Evolutionary conservation across 2,888 invertebrate species (phyloP), one percentile per base, ranked within the genome.

Genomic region (Acrobasis consociella): DNA sequence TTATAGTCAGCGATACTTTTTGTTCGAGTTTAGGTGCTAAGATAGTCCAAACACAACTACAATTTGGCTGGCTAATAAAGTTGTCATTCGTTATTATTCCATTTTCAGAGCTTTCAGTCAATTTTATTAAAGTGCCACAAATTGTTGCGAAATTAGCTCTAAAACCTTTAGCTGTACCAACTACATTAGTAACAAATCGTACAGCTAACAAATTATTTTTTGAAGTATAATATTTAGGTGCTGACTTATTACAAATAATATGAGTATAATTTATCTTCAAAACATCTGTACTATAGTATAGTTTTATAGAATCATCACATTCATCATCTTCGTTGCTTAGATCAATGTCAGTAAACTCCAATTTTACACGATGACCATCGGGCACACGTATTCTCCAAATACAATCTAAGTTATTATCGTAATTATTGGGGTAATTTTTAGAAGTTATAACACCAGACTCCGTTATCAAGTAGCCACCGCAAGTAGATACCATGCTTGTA

Each of bases 341-440:
- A 72, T 80, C 92, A 65, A 97, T 89, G 72, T 96, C 96, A 8
- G 93, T 78, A 74, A 98, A 94, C 8, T 93, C 94, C 0, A 98
- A 78, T 67, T 94, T 93, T 22, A 97, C 94, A 1, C 95, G 88
- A 78, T 97, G 96, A 85, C 95, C 93, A 65, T 81, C 76, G 55
- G 95, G 93, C 1, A 97, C 94, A 52, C 89, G 86, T 64, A 99
- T 94, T 11, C 93, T 81, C 97, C 97, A 99, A 61, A 94, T 93
- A 78, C 99, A 99, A 67, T 96, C 94, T 62, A 95, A 93, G 72
- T 95, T 93, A 56, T 89, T 84, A 0, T 96, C 96, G 87, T 98
- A 98, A 74, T 95, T 95, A 62, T 94, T 84, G 0, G 99, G 99
- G 86, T 97, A 99, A 77, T 97, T 96, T 10, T 96, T 95, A 0